A percentile compares a stretch with the other conserved stretches of the same genome.
Conservation (phyloP, 2,888 invertebrate species). For the Zhuqinia jingwanae region DNA sequence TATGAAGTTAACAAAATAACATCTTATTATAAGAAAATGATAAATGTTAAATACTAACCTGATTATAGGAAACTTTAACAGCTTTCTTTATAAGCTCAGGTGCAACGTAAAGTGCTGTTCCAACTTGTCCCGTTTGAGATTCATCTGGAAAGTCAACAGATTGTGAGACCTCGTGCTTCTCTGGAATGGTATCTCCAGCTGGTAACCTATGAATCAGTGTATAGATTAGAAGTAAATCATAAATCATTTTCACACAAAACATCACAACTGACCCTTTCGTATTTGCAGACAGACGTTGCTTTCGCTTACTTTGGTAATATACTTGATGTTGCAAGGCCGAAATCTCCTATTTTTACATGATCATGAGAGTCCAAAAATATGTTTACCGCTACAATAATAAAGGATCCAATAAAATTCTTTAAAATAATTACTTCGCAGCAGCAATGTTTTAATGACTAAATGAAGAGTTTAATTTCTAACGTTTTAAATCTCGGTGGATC, state of each 20-base stretch:
- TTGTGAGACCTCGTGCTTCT: conserved; percentile 53
- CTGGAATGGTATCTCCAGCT: conserved; percentile 33
- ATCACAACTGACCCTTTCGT: too few species aligned
- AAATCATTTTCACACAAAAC: too few species aligned
- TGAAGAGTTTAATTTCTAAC: conserved; percentile 32
- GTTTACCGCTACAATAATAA: conserved; percentile 84
- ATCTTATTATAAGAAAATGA: too few species aligned
- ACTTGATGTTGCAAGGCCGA: conserved; percentile 95
- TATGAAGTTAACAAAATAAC: too few species aligned
- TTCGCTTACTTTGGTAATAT: conserved; percentile 82
- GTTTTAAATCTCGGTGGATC: conserved; percentile 78
- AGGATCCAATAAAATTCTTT: too few species aligned
- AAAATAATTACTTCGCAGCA: too few species aligned
- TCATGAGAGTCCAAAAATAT: conserved; percentile 97
- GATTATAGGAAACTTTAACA: conserved; percentile 89
- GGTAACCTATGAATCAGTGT: conserved; percentile 28
- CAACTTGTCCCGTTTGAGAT: conserved; percentile 91
- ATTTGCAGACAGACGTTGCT: too few species aligned
- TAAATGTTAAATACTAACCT: conserved; percentile 80
- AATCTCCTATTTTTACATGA: conserved; percentile 98
- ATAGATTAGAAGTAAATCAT: too few species aligned
- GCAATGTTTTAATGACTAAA: background rate
- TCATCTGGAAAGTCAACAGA: conserved; percentile 81
- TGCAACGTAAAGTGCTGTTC: conserved; percentile 97
- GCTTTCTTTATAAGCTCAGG: conserved; percentile 91